Conservation (phyloP, 2,888 invertebrate genomes). For the Halictus quadricinctus region DNA sequence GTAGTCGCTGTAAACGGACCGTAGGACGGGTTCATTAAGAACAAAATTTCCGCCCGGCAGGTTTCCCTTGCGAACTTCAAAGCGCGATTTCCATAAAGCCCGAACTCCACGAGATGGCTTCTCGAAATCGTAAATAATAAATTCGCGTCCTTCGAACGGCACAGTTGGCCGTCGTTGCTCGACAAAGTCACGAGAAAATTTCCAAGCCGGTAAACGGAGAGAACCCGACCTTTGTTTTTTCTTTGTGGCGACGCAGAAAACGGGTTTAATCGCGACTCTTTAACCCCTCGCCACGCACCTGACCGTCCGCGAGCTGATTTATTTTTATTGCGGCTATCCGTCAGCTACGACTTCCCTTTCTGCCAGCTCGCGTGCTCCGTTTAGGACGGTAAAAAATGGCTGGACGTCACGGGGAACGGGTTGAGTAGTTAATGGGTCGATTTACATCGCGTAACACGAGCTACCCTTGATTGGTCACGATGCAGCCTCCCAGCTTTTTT, state of each 20-base stretch:
- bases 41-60: conserved; percentile 32
- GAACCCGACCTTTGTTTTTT: neutral
- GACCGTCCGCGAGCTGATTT: conserved; percentile 39
- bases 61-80: conserved; percentile 10
- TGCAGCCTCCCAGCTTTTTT: neutral
- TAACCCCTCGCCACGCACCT: conserved; percentile 35
- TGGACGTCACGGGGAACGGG: conserved; percentile 35
- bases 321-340: conserved; percentile 54
- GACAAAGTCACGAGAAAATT: neutral
- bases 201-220: neutral
- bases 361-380: conserved; percentile 30
- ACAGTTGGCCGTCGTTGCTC: neutral
- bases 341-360: conserved; percentile 48
- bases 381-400: conserved; percentile 39
- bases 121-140: conserved; percentile 40
- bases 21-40: conserved; percentile 27
- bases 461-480: conserved; percentile 34
- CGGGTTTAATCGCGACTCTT: conserved; percentile 27
- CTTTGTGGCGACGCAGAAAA: neutral
- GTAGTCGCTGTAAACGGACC: neutral
- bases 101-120: neutral
- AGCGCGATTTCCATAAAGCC: conserved; percentile 4
- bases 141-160: conserved; percentile 20
- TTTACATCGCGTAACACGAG: conserved; percentile 50
- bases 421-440: conserved; percentile 49